Percentiles rank a stretch among this genome's conserved stretches.
phyloP scores from a whole-genome alignment of 35 echinoderm and acorn worm genomes.

The Apostichopus parvimensis region DNA sequence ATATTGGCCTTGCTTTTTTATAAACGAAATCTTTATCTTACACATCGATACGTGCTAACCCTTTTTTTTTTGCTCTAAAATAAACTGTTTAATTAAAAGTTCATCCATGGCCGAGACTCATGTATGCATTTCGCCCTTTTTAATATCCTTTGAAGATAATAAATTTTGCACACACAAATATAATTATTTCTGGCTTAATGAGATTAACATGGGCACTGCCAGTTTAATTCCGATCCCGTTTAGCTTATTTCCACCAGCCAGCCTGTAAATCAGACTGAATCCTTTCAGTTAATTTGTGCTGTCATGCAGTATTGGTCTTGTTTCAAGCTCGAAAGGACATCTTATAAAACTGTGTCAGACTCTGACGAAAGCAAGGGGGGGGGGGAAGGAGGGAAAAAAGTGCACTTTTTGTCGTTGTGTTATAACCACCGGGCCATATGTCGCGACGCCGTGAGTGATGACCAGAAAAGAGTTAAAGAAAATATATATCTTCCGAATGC shows the following conservation, averaged over 20 bases:
- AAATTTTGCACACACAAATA: not conserved
- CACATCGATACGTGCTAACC: not conserved
- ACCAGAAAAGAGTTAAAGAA: not conserved
- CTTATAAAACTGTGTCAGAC: constrained; percentile 22
- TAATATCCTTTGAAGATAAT: constrained; percentile 28
- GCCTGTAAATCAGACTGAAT: not conserved
- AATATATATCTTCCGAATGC: not conserved
- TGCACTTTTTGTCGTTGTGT: not conserved
- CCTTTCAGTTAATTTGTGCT: constrained; percentile 28
- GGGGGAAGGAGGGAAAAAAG: not conserved
- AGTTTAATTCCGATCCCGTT: not conserved
- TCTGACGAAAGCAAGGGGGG: not conserved
- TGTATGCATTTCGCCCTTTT: not conserved
- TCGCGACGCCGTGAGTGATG: not conserved
- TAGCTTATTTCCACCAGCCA: not conserved
- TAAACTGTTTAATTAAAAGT: constrained; percentile 48
- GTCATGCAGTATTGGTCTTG: constrained; percentile 38
- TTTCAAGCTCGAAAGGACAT: constrained; percentile 32
- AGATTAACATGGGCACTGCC: not conserved
- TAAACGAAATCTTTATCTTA: not conserved
- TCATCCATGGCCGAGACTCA: constrained; percentile 38
- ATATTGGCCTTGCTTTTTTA: not conserved
- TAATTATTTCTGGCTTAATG: not conserved
- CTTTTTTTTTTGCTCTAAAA: not conserved
- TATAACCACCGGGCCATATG: constrained; percentile 3